These are phyloP conservation scores for Regulus satrapa DNA, from an alignment of 2,113 vertebrate genomes.

Conservation along the genomic window DNA sequence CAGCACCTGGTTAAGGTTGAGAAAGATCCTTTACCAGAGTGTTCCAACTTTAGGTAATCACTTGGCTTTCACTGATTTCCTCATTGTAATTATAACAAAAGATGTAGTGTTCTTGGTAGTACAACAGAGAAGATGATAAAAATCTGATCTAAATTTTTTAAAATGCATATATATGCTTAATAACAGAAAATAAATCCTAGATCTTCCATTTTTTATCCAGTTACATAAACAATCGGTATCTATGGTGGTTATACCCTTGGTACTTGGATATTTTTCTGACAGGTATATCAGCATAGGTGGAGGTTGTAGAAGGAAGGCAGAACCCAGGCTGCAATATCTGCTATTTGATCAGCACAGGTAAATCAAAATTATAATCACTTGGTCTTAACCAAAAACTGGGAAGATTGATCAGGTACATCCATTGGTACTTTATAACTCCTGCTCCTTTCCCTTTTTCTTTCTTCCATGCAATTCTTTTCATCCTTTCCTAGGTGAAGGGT, in stretches of 20 bases:
- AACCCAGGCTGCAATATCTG: not conserved
- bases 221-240: not conserved
- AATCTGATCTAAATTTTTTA: not conserved
- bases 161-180: not conserved
- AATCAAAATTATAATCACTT: not conserved
- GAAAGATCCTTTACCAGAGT: not conserved
- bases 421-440: not conserved
- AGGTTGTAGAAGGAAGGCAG: not conserved
- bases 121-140: not conserved
- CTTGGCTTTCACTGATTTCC: not conserved
- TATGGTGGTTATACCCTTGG: not conserved
- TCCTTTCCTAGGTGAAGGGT: not conserved
- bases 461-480: not conserved
- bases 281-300: rapidly evolving
- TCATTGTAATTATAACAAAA: not conserved
- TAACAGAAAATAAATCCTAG: not conserved
- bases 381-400: not conserved
- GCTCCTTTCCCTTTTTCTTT: not conserved
- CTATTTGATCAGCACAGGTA: not conserved
- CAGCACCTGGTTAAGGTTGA: not conserved
- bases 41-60: not conserved
- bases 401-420: not conserved
- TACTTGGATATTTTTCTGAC: not conserved
- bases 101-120: not conserved
- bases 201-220: not conserved